Percentiles rank a stretch among this genome's conserved stretches.
Evolutionary conservation across 2,888 invertebrate species (phyloP).

Genomic region (Netelia melanura): DNA sequence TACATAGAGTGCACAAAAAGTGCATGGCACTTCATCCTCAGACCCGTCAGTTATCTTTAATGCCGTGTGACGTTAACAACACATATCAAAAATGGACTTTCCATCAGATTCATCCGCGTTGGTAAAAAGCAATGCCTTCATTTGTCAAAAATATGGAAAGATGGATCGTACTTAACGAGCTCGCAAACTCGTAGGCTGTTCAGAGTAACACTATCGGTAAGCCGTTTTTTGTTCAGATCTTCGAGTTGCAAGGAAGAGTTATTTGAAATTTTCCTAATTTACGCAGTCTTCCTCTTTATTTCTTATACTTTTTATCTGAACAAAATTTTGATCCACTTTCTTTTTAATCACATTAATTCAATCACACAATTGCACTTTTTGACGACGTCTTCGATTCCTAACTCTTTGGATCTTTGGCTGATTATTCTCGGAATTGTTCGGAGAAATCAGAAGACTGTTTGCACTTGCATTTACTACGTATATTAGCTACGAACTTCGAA

Average conservation of each 20-base stretch:
- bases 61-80: slow-evolving; percentile 94
- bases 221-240: neutral
- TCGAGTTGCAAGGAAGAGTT: neutral
- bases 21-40: slow-evolving; percentile 95
- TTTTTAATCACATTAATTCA: neutral
- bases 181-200: neutral
- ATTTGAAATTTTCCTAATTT: neutral
- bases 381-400: neutral
- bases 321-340: neutral
- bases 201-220: neutral
- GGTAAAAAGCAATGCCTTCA: slow-evolving; percentile 82
- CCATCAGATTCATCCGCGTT: slow-evolving; percentile 90
- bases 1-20: slow-evolving; percentile 92
- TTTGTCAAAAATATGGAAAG: slow-evolving; percentile 2
- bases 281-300: neutral
- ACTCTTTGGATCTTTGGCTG: slow-evolving; percentile 16
- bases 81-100: slow-evolving; percentile 96
- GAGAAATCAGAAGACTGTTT: slow-evolving; percentile 26
- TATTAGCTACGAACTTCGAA: neutral
- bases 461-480: slow-evolving; percentile 22
- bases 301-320: neutral
- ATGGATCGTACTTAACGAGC: slow-evolving; percentile 50
- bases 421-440: neutral
- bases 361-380: neutral
- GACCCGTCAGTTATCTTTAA: slow-evolving; percentile 91